Evolutionary conservation across 2,113 vertebrate genomes (phyloP), one percentile per base, ranked within the genome.

Genomic region (Megaceryle torquata): DNA sequence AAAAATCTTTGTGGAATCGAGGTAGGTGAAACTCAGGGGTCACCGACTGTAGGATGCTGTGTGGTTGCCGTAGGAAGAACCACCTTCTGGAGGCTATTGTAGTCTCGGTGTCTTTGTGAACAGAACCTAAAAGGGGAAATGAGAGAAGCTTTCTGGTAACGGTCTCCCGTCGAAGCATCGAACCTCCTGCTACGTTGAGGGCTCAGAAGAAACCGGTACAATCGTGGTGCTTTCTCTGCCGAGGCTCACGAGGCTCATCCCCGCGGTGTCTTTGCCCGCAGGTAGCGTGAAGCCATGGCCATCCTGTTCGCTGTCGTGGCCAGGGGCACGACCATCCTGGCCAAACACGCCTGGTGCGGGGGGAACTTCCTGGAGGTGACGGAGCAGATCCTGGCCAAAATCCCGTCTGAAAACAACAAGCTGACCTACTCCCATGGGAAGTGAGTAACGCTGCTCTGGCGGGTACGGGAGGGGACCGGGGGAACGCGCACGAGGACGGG

Each of bases 361-460:
- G 99, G 99, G 19, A 99, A 99, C 98, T 99, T 99, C 96, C 98
- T 99, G 97, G 99, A 99, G 96, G 99, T 99, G 95, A 99, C 99
- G 0, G 99, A 99, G 93, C 99, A 99, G 97, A 99, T 99, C 94
- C 98, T 99, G 95, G 99, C 99, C 10, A 99, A 99, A 95, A 99
- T 99, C 86, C 99, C 99, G 0, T 99, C 99, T 0, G 99, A 99
- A 96, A 99, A 99, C 96, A 99, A 99, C 98, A 99, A 99, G 51
- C 96, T 99, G 84, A 99, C 99, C 28, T 99, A 99, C 90, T 99
- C 99, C 22, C 99, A 99, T 61, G 98, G 99, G 97, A 99, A 95
- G 99, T 99, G 98, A 98, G 95, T 97, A 39, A 26, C 11, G 24
- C 31, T 89, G 37, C 31, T 11, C 28, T 13, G 9, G 10, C 12